Conservation (phyloP, 2,888 invertebrate genomes). For the Abrostola tripartita region DNA sequence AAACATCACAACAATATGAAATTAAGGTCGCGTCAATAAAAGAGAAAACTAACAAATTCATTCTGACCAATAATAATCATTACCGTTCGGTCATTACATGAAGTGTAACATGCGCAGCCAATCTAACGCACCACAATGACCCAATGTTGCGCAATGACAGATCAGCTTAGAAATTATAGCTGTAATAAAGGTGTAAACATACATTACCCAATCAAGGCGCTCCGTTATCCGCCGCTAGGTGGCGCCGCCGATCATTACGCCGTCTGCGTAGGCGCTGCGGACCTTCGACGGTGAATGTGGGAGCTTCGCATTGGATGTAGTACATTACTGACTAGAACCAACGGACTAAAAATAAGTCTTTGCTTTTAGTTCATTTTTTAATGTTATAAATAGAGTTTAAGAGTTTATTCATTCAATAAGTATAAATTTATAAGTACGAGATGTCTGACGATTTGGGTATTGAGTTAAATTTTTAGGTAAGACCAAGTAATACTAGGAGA, state of each 20-base stretch:
- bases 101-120: neutral
- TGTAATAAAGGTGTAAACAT: slow-evolving; percentile 78
- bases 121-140: slow-evolving; percentile 1
- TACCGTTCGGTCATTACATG: neutral
- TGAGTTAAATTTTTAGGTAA: too few species aligned
- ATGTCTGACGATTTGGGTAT: too few species aligned
- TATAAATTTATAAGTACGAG: too few species aligned
- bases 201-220: slow-evolving; percentile 80
- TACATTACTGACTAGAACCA: slow-evolving; percentile 22
- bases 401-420: too few species aligned
- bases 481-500: too few species aligned
- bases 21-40: slow-evolving; percentile 1
- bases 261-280: slow-evolving; percentile 70
- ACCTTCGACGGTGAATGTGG: slow-evolving; percentile 31
- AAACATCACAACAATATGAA: neutral
- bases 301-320: slow-evolving; percentile 7
- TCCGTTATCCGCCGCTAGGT: slow-evolving; percentile 76
- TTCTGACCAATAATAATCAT: slow-evolving; percentile 4
- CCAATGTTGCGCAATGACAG: slow-evolving; percentile 34
- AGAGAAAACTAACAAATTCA: slow-evolving; percentile 1
- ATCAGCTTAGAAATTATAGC: slow-evolving; percentile 43
- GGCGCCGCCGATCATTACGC: slow-evolving; percentile 78
- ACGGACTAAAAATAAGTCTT: neutral
- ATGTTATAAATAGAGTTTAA: neutral
- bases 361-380: neutral